Base-by-base conservation (phyloP, 2,888 invertebrate species). In the Barypeithes pellucidus region DNA sequence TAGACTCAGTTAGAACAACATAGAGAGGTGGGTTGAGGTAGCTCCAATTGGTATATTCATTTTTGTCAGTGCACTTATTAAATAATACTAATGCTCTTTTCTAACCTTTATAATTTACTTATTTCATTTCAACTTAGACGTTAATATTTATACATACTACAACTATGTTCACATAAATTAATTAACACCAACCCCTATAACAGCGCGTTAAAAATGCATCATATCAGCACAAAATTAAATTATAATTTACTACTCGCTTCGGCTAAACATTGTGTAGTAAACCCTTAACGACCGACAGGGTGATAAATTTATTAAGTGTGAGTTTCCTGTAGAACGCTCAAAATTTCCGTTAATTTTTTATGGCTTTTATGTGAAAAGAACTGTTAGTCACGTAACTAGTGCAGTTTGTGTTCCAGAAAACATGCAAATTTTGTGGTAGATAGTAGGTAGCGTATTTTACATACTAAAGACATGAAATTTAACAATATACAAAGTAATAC, bases 161-260 rank as follows among this genome's bases (percentile, higher is more conserved):
- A 45, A 29, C 12, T 11, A 41, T 39, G 20, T 20, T 60, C 22
- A 39, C 22, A 22, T 60, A 60, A 41, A 60, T 60, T 60, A 39
- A 60, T 60, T 60, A 41, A 60, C 60, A 41, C 60, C 60, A 7
- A 7, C 39, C 3, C 41, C 22, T 60, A 22, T 60, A 41, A 60
- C 20, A 12, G 5, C 39, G 22, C 22, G 60, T 11, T 60, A 60
- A 57, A 60, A 60, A 60, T 39, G 39, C 60, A 41, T 39, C 22
- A 39, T 60, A 16, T 60, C 22, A 39, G 22, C 41, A 41, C 22
- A 47, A 47, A 47, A 47, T 47, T 50, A 24, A 50, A 50, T 50
- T 50, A 50, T n/a, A 50, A 50, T 50, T 24, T 50, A 24, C 24
- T 24, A 22, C 50, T 22, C 50, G 16, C 50, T 50, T 50, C 50